Base-by-base conservation (phyloP, 2,113 vertebrate genomes). In the Drymodes brunneopygia region DNA sequence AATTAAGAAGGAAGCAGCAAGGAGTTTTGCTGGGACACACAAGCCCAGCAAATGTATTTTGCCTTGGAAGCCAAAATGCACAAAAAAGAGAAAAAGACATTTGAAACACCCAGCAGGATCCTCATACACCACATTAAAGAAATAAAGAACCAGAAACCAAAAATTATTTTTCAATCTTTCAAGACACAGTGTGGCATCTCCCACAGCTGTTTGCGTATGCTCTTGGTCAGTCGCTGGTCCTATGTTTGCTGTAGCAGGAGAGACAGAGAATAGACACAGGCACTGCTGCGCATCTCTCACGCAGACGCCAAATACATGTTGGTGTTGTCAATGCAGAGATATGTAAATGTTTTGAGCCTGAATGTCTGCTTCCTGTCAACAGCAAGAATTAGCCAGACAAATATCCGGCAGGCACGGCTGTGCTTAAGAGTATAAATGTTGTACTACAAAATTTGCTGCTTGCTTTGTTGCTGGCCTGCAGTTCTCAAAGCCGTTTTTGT, bases 351-450 rank as follows among this genome's bases (percentile, higher is more conserved):
- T 97, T 96, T 88, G 88, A 97, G 81, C 81, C 33, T 70, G 72
- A 83, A 86, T 81, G 87, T 81, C 79, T 94, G 94, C 92, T 93
- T 94, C 86, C 74, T 92, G 88, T 96, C 94, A 96, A 86, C 92
- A 94, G 81, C 35, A 90, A 78, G 71, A 90, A 94, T 92, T 93
- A 92, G 79, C 70, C 71, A 97, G 90, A 95, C 19, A 15, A 95
- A 77, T 78, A 96, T 33, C 86, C 61, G 0, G 56, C 71, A 66
- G 4, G 51, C 71, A n/a, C 2, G 27, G 42, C 8, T 89, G 35
- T 51, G 50, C 79, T 93, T 77, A 90, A 86, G 42, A n/a, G 58
- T 15, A 44, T 28, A 77, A 93, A 93, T 66, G 84, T 4, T 44
- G 35, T 27, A 40, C 40, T 57, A 36, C 5, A 83, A 48, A 88